phyloP scores from a whole-genome alignment of 2,888 invertebrate species.

The Charanyca ferruginea region DNA sequence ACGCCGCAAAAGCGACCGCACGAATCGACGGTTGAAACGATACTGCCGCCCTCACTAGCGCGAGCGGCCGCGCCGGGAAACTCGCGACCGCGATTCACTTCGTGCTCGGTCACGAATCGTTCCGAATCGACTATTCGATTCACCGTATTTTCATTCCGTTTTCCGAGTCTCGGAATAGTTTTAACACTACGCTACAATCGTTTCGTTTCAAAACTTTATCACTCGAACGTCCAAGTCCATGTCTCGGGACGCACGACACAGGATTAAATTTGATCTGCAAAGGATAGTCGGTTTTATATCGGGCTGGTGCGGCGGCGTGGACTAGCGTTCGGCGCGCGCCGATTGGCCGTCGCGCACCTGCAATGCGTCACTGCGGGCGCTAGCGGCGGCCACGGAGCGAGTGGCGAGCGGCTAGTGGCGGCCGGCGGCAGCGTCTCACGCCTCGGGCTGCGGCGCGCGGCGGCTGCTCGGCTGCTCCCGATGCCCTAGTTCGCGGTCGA shows the following conservation, averaged over 20 bases:
- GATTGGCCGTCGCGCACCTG: conserved; percentile 96
- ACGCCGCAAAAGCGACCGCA: conserved; percentile 91
- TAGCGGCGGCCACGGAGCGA: conserved; percentile 77
- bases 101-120: conserved; percentile 86
- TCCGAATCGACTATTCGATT: conserved; percentile 87
- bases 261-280: conserved; percentile 92
- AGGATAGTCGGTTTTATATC: conserved; percentile 93
- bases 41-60: conserved; percentile 91
- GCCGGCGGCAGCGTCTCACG: conserved; percentile 66
- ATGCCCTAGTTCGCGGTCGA: conserved; percentile 81
- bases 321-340: conserved; percentile 93
- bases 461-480: conserved; percentile 70
- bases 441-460: conserved; percentile 70
- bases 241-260: conserved; percentile 89
- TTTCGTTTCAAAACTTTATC: conserved; percentile 78
- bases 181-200: conserved; percentile 73
- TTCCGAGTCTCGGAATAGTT: conserved; percentile 74
- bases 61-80: conserved; percentile 88
- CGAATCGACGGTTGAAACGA: conserved; percentile 90
- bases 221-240: conserved; percentile 88
- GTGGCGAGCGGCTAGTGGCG: conserved; percentile 63
- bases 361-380: conserved; percentile 94
- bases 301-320: conserved; percentile 94
- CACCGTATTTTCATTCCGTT: conserved; percentile 86
- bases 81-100: conserved; percentile 87